Percentiles rank a stretch among this genome's conserved stretches.
Conservation (phyloP, 2,113 vertebrate genomes). For the Coryphaenoides rupestris region DNA sequence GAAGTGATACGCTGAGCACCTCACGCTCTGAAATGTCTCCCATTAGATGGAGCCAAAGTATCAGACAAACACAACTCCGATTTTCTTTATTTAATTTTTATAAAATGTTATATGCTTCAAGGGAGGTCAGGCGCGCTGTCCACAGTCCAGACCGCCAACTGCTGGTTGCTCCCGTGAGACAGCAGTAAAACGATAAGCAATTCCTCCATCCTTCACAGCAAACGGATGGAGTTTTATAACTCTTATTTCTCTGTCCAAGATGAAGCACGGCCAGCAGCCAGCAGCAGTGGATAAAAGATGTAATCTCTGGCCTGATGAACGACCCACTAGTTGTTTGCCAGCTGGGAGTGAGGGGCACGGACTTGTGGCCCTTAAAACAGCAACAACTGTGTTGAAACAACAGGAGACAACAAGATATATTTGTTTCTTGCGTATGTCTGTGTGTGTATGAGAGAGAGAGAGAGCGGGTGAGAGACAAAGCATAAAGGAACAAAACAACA, state of each 20-base stretch:
- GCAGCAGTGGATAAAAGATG: constrained; percentile 46
- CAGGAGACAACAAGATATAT: too few relatives aligned
- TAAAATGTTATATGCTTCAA: too few relatives aligned
- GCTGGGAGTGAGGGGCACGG: constrained; percentile 9
- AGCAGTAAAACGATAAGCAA: neutral
- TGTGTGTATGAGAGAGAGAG: neutral
- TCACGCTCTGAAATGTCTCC: constrained; percentile 10
- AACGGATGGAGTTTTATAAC: constrained; percentile 7
- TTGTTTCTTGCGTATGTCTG: neutral
- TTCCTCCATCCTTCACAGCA: neutral
- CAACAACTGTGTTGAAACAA: too few relatives aligned
- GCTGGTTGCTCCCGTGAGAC: too few relatives aligned
- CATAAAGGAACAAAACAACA: constrained; percentile 21
- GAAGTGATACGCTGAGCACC: too few relatives aligned
- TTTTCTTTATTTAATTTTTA: too few relatives aligned
- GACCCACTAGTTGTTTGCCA: constrained; percentile 40
- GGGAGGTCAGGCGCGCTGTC: too few relatives aligned
- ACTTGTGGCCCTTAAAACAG: constrained; percentile 6
- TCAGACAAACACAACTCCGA: neutral
- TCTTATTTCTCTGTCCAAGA: constrained; percentile 35
- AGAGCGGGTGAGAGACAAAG: neutral
- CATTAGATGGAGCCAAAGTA: constrained; percentile 47
- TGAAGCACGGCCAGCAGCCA: constrained; percentile 42
- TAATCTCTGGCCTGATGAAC: constrained; percentile 60
- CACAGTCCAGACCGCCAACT: too few relatives aligned